A percentile compares a stretch with the other conserved stretches of the same genome.
phyloP scores from a whole-genome alignment of 2,113 vertebrate genomes.

The Myiozetetes cayanensis region DNA sequence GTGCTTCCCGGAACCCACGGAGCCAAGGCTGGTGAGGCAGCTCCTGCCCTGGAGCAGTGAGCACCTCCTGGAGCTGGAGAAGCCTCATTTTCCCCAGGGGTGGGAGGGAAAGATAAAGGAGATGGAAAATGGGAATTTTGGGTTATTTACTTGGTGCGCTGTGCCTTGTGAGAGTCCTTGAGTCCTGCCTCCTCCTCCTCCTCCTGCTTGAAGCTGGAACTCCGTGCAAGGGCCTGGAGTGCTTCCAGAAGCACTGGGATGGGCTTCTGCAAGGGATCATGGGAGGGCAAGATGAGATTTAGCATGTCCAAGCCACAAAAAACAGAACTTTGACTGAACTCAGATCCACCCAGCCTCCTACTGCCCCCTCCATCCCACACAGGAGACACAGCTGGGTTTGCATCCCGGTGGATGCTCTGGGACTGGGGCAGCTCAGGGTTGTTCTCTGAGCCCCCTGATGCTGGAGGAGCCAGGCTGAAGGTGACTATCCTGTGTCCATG shows the following conservation, averaged over 20 bases:
- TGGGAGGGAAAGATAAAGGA: not conserved
- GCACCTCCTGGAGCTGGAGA: not conserved
- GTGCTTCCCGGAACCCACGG: not conserved
- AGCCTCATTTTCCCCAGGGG: not conserved
- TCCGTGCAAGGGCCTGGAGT: fast-evolving
- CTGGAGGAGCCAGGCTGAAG: not conserved
- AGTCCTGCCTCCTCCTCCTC: not conserved
- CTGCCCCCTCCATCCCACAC: not conserved
- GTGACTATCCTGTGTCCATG: not conserved
- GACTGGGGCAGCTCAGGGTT: not conserved
- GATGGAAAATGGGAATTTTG: not conserved
- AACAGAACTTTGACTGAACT: not conserved
- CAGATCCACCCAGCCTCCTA: not conserved
- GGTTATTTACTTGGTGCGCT: not conserved
- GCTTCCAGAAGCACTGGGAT: not conserved
- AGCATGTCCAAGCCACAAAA: not conserved
- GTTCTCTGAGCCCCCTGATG: too few relatives aligned
- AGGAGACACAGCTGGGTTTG: fast-evolving
- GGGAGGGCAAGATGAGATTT: not conserved
- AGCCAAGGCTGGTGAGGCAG: not conserved
- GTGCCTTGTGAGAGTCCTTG: not conserved
- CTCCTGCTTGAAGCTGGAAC: not conserved
- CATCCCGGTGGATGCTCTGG: not conserved
- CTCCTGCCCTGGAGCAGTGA: not conserved
- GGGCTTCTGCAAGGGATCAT: not conserved